Conservation (phyloP, 2,113 vertebrate genomes). For the Chascanopsetta lugubris region DNA sequence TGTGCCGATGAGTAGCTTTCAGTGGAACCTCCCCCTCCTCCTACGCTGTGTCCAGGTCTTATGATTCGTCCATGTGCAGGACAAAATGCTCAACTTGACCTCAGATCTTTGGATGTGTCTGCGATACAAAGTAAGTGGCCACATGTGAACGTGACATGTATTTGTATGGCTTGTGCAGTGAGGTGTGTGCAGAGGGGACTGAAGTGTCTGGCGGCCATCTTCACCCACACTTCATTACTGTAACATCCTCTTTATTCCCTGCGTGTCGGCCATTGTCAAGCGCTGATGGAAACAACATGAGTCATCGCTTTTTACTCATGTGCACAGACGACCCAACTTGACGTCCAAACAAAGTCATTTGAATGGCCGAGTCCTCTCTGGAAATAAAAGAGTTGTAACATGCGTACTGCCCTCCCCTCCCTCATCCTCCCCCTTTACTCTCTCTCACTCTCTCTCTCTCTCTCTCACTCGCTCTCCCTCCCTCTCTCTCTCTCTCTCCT, state of each 20-base stretch:
- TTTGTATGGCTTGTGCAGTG: background rate
- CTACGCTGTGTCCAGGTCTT: no score
- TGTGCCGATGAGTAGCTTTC: no score
- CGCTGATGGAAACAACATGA: slow-evolving; percentile 24
- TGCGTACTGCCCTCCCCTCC: slow-evolving; percentile 38
- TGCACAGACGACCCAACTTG: background rate
- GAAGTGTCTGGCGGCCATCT: background rate
- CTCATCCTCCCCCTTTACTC: slow-evolving; percentile 17
- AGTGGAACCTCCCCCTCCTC: no score
- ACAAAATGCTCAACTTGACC: no score
- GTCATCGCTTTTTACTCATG: background rate
- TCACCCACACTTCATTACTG: slow-evolving; percentile 22
- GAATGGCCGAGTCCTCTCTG: slow-evolving; percentile 65
- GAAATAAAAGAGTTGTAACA: slow-evolving; percentile 63
- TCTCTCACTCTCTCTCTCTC: slow-evolving; percentile 15
- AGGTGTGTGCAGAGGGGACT: slow-evolving; percentile 7
- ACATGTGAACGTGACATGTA: background rate
- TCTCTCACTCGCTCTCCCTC: slow-evolving; percentile 22
- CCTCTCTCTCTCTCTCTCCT: slow-evolving; percentile 42
- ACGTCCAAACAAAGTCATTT: slow-evolving; percentile 14
- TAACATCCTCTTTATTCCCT: slow-evolving; percentile 19
- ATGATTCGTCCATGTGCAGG: no score
- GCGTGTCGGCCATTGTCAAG: slow-evolving; percentile 11
- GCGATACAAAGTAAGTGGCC: background rate
- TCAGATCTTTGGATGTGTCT: no score